Evolutionary conservation across 2,797 vertebrate genomes (phyloP), one percentile per base, ranked within the genome.

Genomic region (Sebastes nivosus): DNA sequence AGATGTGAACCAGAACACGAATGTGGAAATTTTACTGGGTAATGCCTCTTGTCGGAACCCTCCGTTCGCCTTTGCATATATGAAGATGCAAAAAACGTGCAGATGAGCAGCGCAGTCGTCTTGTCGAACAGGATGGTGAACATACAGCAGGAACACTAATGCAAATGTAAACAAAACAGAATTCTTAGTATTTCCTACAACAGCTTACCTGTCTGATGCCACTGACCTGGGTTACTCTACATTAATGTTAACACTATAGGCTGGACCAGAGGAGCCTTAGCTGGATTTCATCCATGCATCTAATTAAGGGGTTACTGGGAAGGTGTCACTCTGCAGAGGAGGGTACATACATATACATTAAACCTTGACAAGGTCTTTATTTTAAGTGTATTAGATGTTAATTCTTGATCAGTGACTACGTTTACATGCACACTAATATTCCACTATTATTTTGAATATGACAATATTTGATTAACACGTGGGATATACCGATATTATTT

Each of bases 91-190:
- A 66, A 67, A 42, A 59, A 22, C 12, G 18, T 60, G 77, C 42
- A 79, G n/a, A 66, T 25, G 2, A 16, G 10, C 18, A 27, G 11
- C 4, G 18, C 6, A 22, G 29, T 36, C 14, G 0, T 52, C 50
- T 29, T 52, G 38, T 58, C 29, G 20, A 42, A 61, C 6, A 8
- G 22, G 12, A 27, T 4, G 46, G 30, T 32, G 25, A 32, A 58
- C 59, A 46, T 9, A 20, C 3, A 32, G 18, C n/a, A 32, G 18
- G 29, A 20, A 38, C 30, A 65, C 6, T 9, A 10, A 72, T 18
- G 2, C 18, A 78, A 77, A 81, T 72, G 4, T 29, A 69, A 84
- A 66, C 25, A 77, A 79, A 71, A 42, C 2, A 64, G 8, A 12
- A 36, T 32, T 64, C 6, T 12, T 6, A 30, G 14, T 25, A 46